Base-by-base conservation (phyloP, 2,888 invertebrate genomes). In the Coronaproctus castanopsis region DNA sequence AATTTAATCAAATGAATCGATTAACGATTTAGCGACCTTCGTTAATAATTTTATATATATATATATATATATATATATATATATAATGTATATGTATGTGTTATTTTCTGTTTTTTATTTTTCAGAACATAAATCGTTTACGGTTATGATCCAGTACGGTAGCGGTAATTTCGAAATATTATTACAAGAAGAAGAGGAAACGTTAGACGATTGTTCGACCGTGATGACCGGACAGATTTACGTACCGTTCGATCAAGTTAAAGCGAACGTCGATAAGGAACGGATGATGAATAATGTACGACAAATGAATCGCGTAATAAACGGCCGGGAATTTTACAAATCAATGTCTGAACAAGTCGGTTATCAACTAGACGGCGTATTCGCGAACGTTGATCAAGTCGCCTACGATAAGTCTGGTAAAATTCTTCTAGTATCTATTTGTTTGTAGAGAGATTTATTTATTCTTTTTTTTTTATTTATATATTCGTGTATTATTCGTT, bases 171-270 rank as follows among this genome's bases (percentile, higher is more conserved):
- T 80, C 67, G 79, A 80, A 72, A 79, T 68, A 3, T 77, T 81
- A 1, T 22, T 59, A 3, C 36, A 36, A 5, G 56, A 59, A 56
- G 55, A 36, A 19, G 52, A 52, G 3, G 52, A 55, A 10, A 52
- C 52, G n/a, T 24, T 21, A 19, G 84, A 85, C 69, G 79, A 80
- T 2, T 79, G 79, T 2, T 78, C 78, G 0, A 77, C 82, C 0
- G 78, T 87, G 21, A 82, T 83, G 1, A 82, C 82, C 0, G 87
- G 87, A 24, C 75, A 72, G 20, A 79, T 86, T 58, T 78, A 77
- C 55, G 75, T 76, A 1, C 76, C 78, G 61, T 75, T 77, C 65
- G 75, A 67, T 52, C 62, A 76, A 0, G 77, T 77, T 0, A 75
- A 77, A 59, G 75, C 77, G 61, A 75, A 76, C 68, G 69, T 77